Evolutionary conservation across 2,888 invertebrate genomes (phyloP).

Genomic region (Leucoma salicis): DNA sequence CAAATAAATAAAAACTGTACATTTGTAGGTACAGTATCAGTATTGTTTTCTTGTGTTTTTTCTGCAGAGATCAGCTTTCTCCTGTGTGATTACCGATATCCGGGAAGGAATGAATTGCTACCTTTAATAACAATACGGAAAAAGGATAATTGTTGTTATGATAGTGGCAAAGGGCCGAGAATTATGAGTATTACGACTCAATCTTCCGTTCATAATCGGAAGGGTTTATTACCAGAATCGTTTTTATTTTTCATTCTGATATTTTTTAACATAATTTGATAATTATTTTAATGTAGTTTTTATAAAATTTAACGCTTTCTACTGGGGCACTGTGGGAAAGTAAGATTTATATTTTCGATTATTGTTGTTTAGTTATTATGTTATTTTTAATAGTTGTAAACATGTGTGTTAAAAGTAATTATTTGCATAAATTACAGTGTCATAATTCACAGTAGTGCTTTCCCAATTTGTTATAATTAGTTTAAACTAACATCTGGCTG

Average conservation of each 20-base stretch:
- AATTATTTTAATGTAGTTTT: not conserved
- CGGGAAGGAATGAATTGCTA: conserved; percentile 68
- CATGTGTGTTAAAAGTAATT: too few relatives aligned
- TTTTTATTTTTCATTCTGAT: conserved; percentile 12
- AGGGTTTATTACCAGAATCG: conserved; percentile 26
- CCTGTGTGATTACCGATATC: conserved; percentile 73
- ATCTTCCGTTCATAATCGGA: conserved; percentile 22
- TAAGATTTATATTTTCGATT: not conserved
- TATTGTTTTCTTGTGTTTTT: conserved; percentile 37
- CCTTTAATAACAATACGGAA: conserved; percentile 62
- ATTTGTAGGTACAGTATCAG: too few relatives aligned
- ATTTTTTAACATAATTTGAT: conserved; percentile 3
- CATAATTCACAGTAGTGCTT: too few relatives aligned
- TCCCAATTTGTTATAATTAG: too few relatives aligned
- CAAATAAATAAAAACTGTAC: too few relatives aligned
- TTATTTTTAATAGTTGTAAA: not conserved
- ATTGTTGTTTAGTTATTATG: not conserved
- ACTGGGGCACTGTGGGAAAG: not conserved
- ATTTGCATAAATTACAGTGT: too few relatives aligned
- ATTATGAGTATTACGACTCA: conserved; percentile 25
- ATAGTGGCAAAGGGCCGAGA: conserved; percentile 35
- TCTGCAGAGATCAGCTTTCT: conserved; percentile 53
- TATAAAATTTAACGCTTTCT: not conserved
- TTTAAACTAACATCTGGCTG: too few relatives aligned
- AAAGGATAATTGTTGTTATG: conserved; percentile 69